phyloP scores from a whole-genome alignment of 2,888 invertebrate species.

The Torymus aiolomorphi region DNA sequence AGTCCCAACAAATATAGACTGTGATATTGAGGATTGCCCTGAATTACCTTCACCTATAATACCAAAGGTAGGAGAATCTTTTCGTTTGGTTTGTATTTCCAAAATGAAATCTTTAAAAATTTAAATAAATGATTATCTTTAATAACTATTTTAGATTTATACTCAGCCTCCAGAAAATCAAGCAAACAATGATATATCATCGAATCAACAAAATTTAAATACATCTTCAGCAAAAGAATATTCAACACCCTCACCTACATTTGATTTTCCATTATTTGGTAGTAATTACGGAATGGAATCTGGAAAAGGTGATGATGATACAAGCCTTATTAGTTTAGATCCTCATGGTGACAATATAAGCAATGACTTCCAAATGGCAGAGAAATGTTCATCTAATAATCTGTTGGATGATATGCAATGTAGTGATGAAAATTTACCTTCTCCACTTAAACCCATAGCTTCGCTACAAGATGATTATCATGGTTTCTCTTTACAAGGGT shows the following conservation, averaged over 20 bases:
- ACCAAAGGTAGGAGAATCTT: conserved; percentile 73
- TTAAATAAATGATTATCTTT: conserved; percentile 17
- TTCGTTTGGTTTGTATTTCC: neutral
- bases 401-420: conserved; percentile 66
- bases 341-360: conserved; percentile 68
- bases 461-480: conserved; percentile 78
- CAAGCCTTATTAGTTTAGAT: conserved; percentile 73
- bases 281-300: conserved; percentile 70
- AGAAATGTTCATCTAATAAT: conserved; percentile 64
- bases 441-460: conserved; percentile 72
- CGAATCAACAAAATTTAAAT: conserved; percentile 62
- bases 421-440: conserved; percentile 67
- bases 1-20: conserved; percentile 80
- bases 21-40: conserved; percentile 76
- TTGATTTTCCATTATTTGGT: conserved; percentile 72
- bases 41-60: conserved; percentile 78
- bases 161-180: conserved; percentile 59
- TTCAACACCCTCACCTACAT: conserved; percentile 73
- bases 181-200: conserved; percentile 60
- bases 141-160: conserved; percentile 63
- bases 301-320: conserved; percentile 71
- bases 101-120: conserved; percentile 8
- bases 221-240: conserved; percentile 68
- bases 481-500: conserved; percentile 80
- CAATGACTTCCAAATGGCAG: conserved; percentile 62